These are phyloP conservation scores for Bryconaethiops microstoma DNA, from an alignment of 2,797 vertebrate species.

Conservation along the genomic window DNA sequence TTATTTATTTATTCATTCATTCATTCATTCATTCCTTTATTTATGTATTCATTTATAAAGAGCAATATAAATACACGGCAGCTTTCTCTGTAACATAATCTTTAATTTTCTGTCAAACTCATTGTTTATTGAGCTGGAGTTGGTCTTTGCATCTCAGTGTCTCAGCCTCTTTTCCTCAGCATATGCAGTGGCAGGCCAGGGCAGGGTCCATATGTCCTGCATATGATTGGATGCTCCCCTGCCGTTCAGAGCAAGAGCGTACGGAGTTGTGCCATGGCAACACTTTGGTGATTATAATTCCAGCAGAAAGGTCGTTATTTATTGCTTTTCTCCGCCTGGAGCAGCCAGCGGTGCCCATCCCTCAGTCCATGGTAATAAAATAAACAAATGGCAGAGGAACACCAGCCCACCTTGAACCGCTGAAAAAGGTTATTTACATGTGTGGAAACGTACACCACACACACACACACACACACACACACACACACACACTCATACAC, in stretches of 20 bases:
- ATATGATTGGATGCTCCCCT: conserved; percentile 54
- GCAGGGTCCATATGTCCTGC: conserved; percentile 60
- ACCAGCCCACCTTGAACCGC: conserved; percentile 74
- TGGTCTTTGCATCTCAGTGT: not conserved
- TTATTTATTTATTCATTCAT: not conserved
- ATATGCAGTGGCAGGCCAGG: conserved; percentile 29
- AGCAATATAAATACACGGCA: no score
- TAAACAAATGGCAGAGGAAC: conserved; percentile 73
- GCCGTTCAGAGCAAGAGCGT: conserved; percentile 48
- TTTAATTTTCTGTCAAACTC: conserved; percentile 8
- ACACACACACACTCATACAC: no score
- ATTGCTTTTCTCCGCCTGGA: conserved; percentile 58
- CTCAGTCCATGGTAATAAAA: conserved; percentile 70
- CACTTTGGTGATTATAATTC: conserved; percentile 65
- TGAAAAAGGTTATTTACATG: conserved; percentile 77
- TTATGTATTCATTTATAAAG: no score
- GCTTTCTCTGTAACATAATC: not conserved
- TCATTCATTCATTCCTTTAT: no score
- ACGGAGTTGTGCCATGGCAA: conserved; percentile 55
- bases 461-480: no score
- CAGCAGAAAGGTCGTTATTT: conserved; percentile 66
- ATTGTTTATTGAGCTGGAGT: not conserved
- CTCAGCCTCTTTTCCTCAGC: conserved; percentile 26
- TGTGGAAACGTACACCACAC: conserved; percentile 47
- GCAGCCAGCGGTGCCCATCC: conserved; percentile 45